Evolutionary conservation across 2,797 vertebrate genomes (phyloP), one percentile per base, ranked within the genome.

Genomic region (Pipistrellus pygmaeus): DNA sequence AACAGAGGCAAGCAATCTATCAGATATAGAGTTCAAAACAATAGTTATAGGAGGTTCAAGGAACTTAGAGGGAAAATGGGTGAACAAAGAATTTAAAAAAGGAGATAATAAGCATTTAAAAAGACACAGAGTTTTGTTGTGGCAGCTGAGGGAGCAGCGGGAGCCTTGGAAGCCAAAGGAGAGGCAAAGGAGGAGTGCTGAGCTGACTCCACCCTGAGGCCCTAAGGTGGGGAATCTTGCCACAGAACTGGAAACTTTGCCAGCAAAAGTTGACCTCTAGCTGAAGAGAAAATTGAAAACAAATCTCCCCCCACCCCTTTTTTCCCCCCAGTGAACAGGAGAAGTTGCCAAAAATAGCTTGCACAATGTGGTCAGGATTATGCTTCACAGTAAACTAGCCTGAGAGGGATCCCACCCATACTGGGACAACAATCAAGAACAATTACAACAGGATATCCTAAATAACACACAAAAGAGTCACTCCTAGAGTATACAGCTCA

Each of bases 241-340:
- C 60, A 62, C 25, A 62, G 27, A 62, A 11, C 27, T 62, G 27
- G 25, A 62, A 62, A 64, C 62, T n/a, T 64, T 64, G 13, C 30
- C 14, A 64, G 30, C 62, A 64, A 14, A 6, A 60, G 6, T 13
- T n/a, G 62, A 17, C 30, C 62, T 64, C 62, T 64, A n/a, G 7
- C 13, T 64, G 62, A 64, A 64, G 62, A 64, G 62, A n/a, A 64
- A 64, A 64, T n/a, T 64, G 62, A 64, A 14, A n/a, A n/a, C 27
- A n/a, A n/a, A 30, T 6, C 13, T 6, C 30, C 0, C 30, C 27
- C 30, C 25, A 3, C 57, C 25, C 0, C 0, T 1, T n/a, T n/a
- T 62, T 64, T 3, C 0, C 30, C 62, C 62, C 62, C 62, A 64
- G 14, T 64, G 62, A 64, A n/a, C 62, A 64, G 6, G 13, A 64